Evolutionary conservation across 2,113 vertebrate genomes (phyloP), one percentile per base, ranked within the genome.

Genomic region (Saguinus imperator): DNA sequence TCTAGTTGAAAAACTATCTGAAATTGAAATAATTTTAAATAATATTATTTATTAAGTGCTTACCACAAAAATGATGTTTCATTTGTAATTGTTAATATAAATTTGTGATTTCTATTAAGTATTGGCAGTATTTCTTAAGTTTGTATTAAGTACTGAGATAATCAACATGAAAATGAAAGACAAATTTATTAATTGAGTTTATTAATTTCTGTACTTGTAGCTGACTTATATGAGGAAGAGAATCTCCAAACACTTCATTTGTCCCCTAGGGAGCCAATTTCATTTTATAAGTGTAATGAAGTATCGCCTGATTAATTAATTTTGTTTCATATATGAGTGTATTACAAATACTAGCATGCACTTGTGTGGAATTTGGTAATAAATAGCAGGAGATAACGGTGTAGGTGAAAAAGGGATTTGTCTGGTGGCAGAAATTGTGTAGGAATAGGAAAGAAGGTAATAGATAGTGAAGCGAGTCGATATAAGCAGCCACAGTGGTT

Each of bases 81-180:
- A 80, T 37, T 86, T 37, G 35, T 61, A 84, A 40, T 77, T 72
- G 91, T 94, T 87, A 91, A 43, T 79, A 35, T 25, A 61, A 86
- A 79, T 27, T 80, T 84, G 18, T 70, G 21, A 11, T 75, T 77
- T 89, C 16, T 93, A 27, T 70, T 89, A 88, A 27, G 52, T 72
- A 48, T 57, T 70, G 3, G 17, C 85, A 85, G 35, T 86, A 16
- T 0, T 87, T 45, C 6, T 88, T 77, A 4, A 95, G 55, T 73
- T 86, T 91, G 84, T 32, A 79, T 77, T 82, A 40, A 89, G 10
- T 89, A 40, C 32, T 75, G 40, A 70, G 21, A 80, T 61, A 79
- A 93, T 76, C 5, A 25, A 94, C 91, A 73, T 58, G 2, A 87
- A 89, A 73, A 87, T 94, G 35, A 87, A 93, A 79, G 80, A 17